Percentiles rank a stretch among this genome's conserved stretches.
phyloP scores from a whole-genome alignment of 1,140 invertebrate species.

The Nomia melanderi region DNA sequence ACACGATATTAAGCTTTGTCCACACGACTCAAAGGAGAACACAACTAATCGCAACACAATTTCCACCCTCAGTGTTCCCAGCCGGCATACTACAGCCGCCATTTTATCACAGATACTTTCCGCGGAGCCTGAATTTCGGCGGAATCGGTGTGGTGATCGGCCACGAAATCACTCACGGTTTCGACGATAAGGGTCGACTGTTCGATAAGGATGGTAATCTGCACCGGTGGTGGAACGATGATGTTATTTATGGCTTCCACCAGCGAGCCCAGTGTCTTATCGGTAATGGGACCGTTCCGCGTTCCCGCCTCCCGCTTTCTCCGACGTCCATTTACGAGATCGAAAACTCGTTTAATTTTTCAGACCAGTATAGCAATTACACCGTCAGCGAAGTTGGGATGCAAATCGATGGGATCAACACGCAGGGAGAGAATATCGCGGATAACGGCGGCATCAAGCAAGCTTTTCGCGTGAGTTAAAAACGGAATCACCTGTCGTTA shows the following conservation, averaged over 20 bases:
- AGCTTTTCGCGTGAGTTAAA: constrained; percentile 85
- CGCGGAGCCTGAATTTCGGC: constrained; percentile 90
- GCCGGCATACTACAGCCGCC: constrained; percentile 95
- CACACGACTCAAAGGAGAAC: not conserved
- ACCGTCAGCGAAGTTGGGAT: constrained; percentile 83
- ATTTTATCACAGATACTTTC: constrained; percentile 93
- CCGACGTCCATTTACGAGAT: not conserved
- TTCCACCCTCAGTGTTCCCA: constrained; percentile 87
- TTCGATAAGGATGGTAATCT: constrained; percentile 87
- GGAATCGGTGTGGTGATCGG: constrained; percentile 87
- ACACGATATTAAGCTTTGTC: no score
- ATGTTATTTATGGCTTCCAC: constrained; percentile 84
- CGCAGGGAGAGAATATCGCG: constrained; percentile 93
- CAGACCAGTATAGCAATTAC: constrained; percentile 88
- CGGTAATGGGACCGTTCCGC: constrained; percentile 77
- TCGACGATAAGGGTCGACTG: constrained; percentile 85
- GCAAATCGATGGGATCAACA: constrained; percentile 84
- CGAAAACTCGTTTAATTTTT: constrained; percentile 18
- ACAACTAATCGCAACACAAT: constrained; percentile 17
- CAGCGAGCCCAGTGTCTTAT: constrained; percentile 90
- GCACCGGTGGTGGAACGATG: constrained; percentile 89
- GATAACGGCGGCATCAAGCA: constrained; percentile 95
- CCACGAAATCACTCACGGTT: constrained; percentile 87
- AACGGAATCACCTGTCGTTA: not conserved
- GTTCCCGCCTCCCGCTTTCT: no score